A percentile compares a stretch with the other conserved stretches of the same genome.
Evolutionary conservation across 2,888 invertebrate genomes (phyloP).

Genomic region (Trichacis sp.): DNA sequence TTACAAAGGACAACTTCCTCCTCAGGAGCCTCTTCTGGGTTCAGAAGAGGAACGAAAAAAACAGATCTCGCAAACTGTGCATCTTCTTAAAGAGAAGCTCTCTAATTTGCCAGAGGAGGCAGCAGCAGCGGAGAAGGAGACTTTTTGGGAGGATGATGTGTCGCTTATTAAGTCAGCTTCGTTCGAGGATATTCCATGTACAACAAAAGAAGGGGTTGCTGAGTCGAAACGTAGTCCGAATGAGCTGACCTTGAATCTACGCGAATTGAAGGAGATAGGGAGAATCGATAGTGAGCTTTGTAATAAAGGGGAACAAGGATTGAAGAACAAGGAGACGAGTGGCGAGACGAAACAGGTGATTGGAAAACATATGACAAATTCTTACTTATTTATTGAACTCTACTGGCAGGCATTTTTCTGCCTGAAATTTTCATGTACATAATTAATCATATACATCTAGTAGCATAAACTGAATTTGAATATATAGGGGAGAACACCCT

Average conservation of each 20-base stretch:
- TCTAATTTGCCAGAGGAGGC: constrained; percentile 52
- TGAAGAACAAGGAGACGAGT: too few relatives aligned
- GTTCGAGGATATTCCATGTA: constrained; percentile 11
- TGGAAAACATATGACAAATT: too few relatives aligned
- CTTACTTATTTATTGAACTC: too few relatives aligned
- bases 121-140: constrained; percentile 50
- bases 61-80: constrained; percentile 61
- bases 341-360: too few relatives aligned
- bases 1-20: neutral
- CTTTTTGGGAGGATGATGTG: constrained; percentile 55
- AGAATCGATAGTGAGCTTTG: constrained; percentile 51
- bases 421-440: too few relatives aligned
- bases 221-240: constrained; percentile 55
- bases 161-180: constrained; percentile 7
- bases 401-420: too few relatives aligned
- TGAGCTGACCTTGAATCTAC: constrained; percentile 54
- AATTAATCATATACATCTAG: too few relatives aligned
- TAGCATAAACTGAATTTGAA: too few relatives aligned
- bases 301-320: constrained; percentile 20
- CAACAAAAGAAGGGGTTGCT: constrained; percentile 45
- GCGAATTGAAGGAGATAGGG: constrained; percentile 60
- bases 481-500: too few relatives aligned
- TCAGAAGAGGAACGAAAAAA: constrained; percentile 63
- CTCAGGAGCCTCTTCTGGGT: constrained; percentile 53
- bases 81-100: constrained; percentile 59